Base-by-base conservation (phyloP, 1,140 invertebrate genomes). In the Carposina sasakii region DNA sequence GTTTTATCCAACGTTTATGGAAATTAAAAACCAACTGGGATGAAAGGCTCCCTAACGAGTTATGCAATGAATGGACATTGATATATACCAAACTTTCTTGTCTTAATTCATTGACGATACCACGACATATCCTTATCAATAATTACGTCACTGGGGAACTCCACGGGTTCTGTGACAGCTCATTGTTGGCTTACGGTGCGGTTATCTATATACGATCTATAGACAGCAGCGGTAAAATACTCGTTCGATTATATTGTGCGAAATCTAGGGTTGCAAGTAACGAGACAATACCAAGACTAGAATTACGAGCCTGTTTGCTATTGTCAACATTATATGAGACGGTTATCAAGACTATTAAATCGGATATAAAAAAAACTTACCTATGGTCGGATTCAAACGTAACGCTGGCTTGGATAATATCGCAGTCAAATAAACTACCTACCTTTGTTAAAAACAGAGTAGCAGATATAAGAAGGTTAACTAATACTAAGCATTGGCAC, bases 281-380 rank as follows among this genome's bases (percentile, higher is more conserved):
- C 1, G 22, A 26, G 19, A 42, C 40, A 4, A 42, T 42, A 42
- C 40, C 40, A 1, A 24, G 17, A 15, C n/a, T 42, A 15, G 40
- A 42, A 28, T 26, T 42, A 28, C 22, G 16, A 13, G 40, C 40
- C 1, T 26, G 23, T 26, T 16, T 16, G 16, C 28, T 42, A 12
- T 42, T 26, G 28, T 22, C 40, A 6, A 42, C 12, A 2, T 16
- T 28, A 15, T 28, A 28, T 28, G 17, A 26, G 13, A 42, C 26
- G 24, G 24, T 42, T 10, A 8, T 15, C 8, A 15, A 13, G 6
- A 13, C 16, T 16, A 5, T 42, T 10, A 15, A 26, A 15, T 2
- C 3, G 2, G 5, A 9, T 15, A 8, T 15, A 28, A 4, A 22
- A 15, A 16, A 2, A 2, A n/a, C n/a, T 9, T 26, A 42, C 19